Evolutionary conservation across 2,113 vertebrate species (phyloP), one percentile per base, ranked within the genome.

Genomic region (Ramphastos sulfuratus): DNA sequence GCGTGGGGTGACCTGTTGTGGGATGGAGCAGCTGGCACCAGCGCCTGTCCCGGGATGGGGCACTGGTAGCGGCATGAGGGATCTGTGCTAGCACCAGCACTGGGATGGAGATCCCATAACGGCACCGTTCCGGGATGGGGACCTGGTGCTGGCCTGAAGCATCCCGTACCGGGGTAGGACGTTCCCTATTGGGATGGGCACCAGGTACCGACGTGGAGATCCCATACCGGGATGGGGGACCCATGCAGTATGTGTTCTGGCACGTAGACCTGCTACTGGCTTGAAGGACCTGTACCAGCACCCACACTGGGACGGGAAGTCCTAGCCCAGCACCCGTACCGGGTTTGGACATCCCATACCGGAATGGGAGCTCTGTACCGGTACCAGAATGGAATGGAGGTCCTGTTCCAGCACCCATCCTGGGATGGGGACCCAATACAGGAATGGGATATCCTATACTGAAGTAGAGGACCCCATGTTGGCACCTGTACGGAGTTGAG

Each of bases 161-260:
- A 7, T 16, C 33, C 21, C 23, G 27, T 20, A 52, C 50, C 21
- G 9, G 50, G 24, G 7, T 7, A 30, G 75, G 6, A 24, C 17
- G 11, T 42, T 11, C 52, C 20, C 7, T 39, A 0, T 23, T 15
- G 17, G 50, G 12, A 2, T 52, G 63, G 15, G 4, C 52, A 44
- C 15, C 8, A 1, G 2, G 50, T 37, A 30, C 20, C 6, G 3
- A n/a, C 4, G 19, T 10, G 15, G 8, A 35, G 12, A 8, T 7
- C 23, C 33, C 28, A 15, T 28, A 39, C 37, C 37, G 46, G 67
- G 10, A 21, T 37, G 54, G 17, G 52, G 12, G 10, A n/a, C 39
- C 19, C 27, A 58, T 69, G 37, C 44, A 50, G 58, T 70, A 2
- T 6, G 39, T 4, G 1, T 15, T 4, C 52, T 31, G 89, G 69